A percentile compares a stretch with the other conserved stretches of the same genome.
Conservation (phyloP, 2,888 invertebrate genomes). For the Hanleya hanleyi region DNA sequence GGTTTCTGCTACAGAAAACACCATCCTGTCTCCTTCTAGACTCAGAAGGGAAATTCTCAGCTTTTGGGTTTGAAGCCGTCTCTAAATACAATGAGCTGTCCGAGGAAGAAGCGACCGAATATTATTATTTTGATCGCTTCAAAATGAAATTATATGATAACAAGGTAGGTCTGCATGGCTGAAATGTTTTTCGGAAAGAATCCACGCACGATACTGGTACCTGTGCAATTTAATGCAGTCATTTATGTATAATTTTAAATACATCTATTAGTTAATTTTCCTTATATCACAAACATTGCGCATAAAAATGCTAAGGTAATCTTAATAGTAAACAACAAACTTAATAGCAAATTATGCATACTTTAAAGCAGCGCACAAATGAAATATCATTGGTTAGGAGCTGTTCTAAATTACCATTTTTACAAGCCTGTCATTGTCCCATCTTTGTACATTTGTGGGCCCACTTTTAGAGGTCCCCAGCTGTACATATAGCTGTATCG, state of each 20-base stretch:
- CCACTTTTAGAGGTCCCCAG: too few species aligned
- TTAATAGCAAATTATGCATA: too few species aligned
- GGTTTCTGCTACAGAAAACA: slow-evolving; percentile 64
- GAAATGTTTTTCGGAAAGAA: too few species aligned
- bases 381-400: too few species aligned
- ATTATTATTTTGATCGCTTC: slow-evolving; percentile 63
- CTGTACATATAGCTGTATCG: too few species aligned
- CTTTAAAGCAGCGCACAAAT: too few species aligned
- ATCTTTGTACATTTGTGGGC: too few species aligned
- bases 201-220: not conserved
- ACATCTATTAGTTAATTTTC: not conserved
- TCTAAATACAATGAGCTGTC: slow-evolving; percentile 60
- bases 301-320: too few species aligned
- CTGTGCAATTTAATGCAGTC: not conserved
- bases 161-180: slow-evolving; percentile 47
- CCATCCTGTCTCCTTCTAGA: slow-evolving; percentile 62
- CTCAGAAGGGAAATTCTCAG: slow-evolving; percentile 60
- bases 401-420: too few species aligned
- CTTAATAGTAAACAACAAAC: too few species aligned
- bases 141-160: slow-evolving; percentile 68
- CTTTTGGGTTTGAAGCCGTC: slow-evolving; percentile 66
- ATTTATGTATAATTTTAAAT: not conserved
- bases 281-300: not conserved
- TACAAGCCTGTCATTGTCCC: too few species aligned
- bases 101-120: slow-evolving; percentile 59